Base-by-base conservation (phyloP, 2,113 vertebrate species). In the Penelope pileata region DNA sequence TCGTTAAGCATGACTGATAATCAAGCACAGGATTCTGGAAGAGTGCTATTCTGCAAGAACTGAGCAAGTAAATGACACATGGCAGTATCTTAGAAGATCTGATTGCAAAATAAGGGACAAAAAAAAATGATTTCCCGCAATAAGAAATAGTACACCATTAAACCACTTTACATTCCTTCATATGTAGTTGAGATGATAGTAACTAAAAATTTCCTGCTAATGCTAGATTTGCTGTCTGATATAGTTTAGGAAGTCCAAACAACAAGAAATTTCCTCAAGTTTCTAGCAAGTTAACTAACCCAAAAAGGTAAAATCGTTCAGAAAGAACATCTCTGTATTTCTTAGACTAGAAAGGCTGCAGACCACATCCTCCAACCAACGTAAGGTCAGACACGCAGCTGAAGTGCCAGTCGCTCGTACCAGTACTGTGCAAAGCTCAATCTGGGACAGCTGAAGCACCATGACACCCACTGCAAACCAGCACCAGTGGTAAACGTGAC, bases 311-410 rank as follows among this genome's bases (percentile, higher is more conserved):
- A 45, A 40, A 23, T 4, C 34, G 36, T 29, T 53, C 30, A 32
- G 29, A 32, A 43, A 7, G 29, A 32, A 5, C 13, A 26, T 23
- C 43, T 13, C 26, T 29, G 5, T 6, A 13, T 4, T 53, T 6
- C 34, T 43, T 43, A 11, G 45, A 21, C 7, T 2, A 50, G 60
- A n/a, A 45, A 5, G 3, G 22, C 50, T 15, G 34, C 53, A 43
- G 77, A 17, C 16, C 23, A 0, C 1, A 0, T 15, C 16, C 22
- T 12, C 12, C 45, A 6, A 1, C 12, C 45, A 6, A 1, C 2
- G 1, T 4, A 5, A 45, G 32, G 48, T 32, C 51, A 13, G 56
- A 40, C 19, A 1, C 1, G 27, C 0, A 16, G 51, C 45, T 27
- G 43, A 26, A 18, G 18, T 1, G 4, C 14, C 32, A 1, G 8